phyloP scores from a whole-genome alignment of 1,140 invertebrate genomes.

The Hyposmocoma kahamanoa region DNA sequence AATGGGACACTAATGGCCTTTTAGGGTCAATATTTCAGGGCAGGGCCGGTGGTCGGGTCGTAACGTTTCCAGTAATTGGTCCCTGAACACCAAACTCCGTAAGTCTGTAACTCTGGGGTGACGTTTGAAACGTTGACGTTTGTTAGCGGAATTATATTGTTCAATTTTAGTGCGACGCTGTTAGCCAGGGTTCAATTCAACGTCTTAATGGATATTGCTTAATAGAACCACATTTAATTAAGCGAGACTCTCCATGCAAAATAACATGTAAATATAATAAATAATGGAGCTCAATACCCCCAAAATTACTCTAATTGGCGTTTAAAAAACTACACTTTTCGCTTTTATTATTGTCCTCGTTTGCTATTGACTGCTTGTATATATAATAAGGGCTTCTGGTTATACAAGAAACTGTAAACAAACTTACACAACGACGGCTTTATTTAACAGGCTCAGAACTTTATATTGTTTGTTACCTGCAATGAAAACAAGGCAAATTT shows the following conservation, averaged over 20 bases:
- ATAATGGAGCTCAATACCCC: neutral
- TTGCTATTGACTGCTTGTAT: too few species aligned
- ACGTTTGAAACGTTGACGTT: slow-evolving; percentile 18
- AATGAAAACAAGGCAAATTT: too few species aligned
- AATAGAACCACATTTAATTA: neutral
- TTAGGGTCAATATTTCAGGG: slow-evolving; percentile 54
- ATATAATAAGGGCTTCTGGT: too few species aligned
- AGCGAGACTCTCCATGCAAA: neutral
- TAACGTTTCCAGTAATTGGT: slow-evolving; percentile 46
- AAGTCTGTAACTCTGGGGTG: slow-evolving; percentile 12
- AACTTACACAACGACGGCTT: too few species aligned
- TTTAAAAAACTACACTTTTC: too few species aligned
- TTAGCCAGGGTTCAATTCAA: neutral
- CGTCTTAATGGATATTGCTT: neutral
- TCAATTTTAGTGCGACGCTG: slow-evolving; percentile 14
- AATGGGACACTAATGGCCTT: slow-evolving; percentile 50
- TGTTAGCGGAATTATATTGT: slow-evolving; percentile 15
- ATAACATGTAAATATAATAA: neutral
- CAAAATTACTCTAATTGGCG: too few species aligned
- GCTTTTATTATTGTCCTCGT: too few species aligned
- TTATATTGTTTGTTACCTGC: too few species aligned
- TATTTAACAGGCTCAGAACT: too few species aligned
- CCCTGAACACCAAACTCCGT: slow-evolving; percentile 20
- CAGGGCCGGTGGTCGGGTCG: slow-evolving; percentile 23
- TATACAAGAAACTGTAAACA: too few species aligned